Evolutionary conservation across 2,113 vertebrate species (phyloP), one percentile per base, ranked within the genome.

Genomic region (Plecturocebus donacophilus): DNA sequence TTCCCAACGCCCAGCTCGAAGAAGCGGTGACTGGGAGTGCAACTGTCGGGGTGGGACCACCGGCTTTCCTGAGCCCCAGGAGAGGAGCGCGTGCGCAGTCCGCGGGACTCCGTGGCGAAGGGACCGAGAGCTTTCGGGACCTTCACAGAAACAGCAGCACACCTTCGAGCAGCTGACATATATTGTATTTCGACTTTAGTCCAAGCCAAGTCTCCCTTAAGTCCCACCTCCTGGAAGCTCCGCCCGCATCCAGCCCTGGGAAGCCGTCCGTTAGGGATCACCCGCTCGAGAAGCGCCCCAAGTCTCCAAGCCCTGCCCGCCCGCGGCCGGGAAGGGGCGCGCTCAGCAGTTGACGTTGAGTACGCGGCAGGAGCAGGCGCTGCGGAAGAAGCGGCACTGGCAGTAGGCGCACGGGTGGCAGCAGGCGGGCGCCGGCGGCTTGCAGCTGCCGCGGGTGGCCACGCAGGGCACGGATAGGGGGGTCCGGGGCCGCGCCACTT

Each of bases 381-480:
- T 99, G 95, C 99, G 98, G 96, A 99, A 99, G 94, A 99, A 97
- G 7, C 98, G 98, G 88, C 99, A 99, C 58, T 99, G 98, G 98
- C 99, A 99, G 88, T 99, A 97, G 56, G 99, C 99, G 40, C 99
- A 99, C 76, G 98, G 98, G 42, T 99, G 98, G 47, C 99, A 99
- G 97, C 99, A 99, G 6, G 98, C 98, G 0, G 95, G 98, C 71
- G 98, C 97, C 0, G 98, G 97, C 3, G 99, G 98, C 90, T 98
- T 99, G 98, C 99, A 99, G 98, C 97, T 99, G 96, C 97, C 98
- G 97, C 98, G 98, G 77, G 99, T 97, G 27, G 99, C 98, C 91
- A 99, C 98, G 21, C 99, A 99, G 97, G 99, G 98, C 0, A 97
- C 82, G 17, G 99, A 98, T 5, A 98, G 99, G 2, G 97, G 97